Conservation (phyloP, 2,113 vertebrate genomes). For the Delphinapterus leucas region DNA sequence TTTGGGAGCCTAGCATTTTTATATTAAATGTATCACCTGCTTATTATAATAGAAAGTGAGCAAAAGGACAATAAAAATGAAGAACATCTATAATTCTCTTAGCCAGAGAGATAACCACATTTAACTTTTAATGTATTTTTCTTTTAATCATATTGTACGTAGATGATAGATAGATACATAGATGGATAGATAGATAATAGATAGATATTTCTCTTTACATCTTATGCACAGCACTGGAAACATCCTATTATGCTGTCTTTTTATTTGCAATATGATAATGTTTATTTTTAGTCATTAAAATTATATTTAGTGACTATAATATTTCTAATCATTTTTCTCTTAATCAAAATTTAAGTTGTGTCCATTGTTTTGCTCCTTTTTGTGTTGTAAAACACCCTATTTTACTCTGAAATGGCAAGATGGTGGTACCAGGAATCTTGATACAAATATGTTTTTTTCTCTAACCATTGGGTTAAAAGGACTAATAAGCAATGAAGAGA, state of each 20-base stretch:
- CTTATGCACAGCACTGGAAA: background rate
- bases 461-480: background rate
- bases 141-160: background rate
- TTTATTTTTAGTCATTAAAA: background rate
- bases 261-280: background rate
- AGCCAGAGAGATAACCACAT: background rate
- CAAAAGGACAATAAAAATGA: background rate
- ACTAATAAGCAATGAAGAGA: background rate
- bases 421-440: background rate
- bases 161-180: no score
- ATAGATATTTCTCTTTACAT: background rate
- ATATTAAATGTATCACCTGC: background rate
- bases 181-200: no score
- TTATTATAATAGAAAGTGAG: background rate
- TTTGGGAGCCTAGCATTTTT: background rate
- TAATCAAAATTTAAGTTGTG: background rate
- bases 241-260: background rate
- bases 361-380: background rate
- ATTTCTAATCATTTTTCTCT: background rate
- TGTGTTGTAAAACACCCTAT: background rate
- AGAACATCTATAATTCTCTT: background rate
- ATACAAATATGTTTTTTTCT: background rate
- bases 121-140: background rate
- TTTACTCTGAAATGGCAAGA: background rate
- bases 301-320: background rate